Conservation (phyloP, 2,888 invertebrate genomes). For the Orthosia gracilis region DNA sequence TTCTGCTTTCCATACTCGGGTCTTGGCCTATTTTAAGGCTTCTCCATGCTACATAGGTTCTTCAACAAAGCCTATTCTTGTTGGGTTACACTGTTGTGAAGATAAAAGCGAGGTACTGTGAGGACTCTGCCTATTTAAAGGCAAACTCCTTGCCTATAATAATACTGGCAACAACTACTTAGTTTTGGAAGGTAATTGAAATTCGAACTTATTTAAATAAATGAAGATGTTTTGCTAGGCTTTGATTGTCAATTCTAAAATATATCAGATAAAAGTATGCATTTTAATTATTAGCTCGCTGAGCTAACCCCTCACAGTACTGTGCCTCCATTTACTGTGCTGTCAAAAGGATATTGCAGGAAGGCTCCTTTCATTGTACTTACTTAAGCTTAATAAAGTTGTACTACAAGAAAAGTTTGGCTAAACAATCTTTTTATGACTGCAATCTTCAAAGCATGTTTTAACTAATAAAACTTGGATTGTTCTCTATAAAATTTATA, state of each 20-base stretch:
- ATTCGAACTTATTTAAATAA: too few relatives aligned
- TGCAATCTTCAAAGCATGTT: neutral
- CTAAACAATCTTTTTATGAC: neutral
- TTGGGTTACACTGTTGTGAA: neutral
- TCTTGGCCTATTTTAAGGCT: neutral
- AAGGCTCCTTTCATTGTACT: neutral
- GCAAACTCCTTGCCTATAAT: too few relatives aligned
- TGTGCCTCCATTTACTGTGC: neutral
- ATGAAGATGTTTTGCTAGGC: too few relatives aligned
- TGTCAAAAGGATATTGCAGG: too few relatives aligned
- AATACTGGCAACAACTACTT: too few relatives aligned
- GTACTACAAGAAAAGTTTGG: neutral
- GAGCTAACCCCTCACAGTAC: too few relatives aligned
- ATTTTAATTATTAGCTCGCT: too few relatives aligned
- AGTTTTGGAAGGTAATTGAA: too few relatives aligned
- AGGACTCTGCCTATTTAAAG: too few relatives aligned
- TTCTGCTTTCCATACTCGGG: neutral
- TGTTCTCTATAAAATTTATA: slow-evolving; percentile 11
- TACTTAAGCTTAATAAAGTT: neutral
- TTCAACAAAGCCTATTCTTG: neutral
- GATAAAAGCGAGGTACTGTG: neutral
- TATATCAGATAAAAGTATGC: too few relatives aligned
- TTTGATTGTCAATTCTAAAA: too few relatives aligned
- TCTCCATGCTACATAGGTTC: neutral
- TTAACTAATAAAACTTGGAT: slow-evolving; percentile 26